These are phyloP conservation scores for Spisula solida DNA, from an alignment of 2,888 invertebrate genomes.

Conservation along the genomic window DNA sequence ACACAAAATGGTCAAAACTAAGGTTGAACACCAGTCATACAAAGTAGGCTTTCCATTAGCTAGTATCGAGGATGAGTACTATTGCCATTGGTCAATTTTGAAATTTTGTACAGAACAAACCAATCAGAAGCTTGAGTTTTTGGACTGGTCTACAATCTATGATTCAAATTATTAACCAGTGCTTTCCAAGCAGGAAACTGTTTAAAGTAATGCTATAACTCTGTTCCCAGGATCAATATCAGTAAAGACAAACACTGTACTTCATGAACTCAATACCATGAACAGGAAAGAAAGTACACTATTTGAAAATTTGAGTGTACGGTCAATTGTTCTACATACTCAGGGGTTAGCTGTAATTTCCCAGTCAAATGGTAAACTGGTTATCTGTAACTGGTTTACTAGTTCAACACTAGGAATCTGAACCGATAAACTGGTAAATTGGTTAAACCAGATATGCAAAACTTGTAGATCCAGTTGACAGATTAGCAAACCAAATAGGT, in stretches of 20 bases:
- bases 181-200: neutral
- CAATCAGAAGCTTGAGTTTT: conserved; percentile 6
- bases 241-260: neutral
- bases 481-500: neutral
- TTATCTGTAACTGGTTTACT: neutral
- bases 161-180: neutral
- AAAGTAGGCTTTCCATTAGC: too few relatives aligned
- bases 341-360: neutral
- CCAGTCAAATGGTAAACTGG: neutral
- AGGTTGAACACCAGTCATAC: too few relatives aligned
- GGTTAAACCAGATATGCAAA: neutral
- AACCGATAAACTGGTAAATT: neutral
- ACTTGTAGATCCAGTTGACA: neutral
- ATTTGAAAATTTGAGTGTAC: neutral
- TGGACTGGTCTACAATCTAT: neutral
- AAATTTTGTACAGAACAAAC: neutral
- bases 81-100: too few relatives aligned
- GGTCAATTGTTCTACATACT: neutral
- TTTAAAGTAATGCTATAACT: neutral
- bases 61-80: too few relatives aligned
- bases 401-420: neutral
- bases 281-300: neutral
- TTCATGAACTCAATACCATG: neutral
- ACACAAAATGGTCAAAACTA: too few relatives aligned
- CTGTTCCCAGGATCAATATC: neutral